Evolutionary conservation across 2,888 invertebrate genomes (phyloP).

Genomic region (Morinoia aosen): DNA sequence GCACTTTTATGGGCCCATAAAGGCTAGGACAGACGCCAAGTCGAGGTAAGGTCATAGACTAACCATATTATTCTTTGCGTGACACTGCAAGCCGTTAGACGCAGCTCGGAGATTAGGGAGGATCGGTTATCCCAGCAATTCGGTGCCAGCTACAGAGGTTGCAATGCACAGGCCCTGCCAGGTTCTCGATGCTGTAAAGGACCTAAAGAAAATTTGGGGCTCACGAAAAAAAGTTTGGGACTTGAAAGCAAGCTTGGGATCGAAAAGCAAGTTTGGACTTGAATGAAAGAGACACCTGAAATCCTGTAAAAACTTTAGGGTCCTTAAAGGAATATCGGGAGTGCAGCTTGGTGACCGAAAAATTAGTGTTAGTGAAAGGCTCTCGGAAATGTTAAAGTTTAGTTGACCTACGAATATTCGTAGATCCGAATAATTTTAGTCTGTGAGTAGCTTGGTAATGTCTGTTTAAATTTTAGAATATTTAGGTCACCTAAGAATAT

Average conservation of each 20-base stretch:
- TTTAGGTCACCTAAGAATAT: background rate
- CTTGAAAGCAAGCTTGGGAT: background rate
- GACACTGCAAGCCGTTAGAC: background rate
- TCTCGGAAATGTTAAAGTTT: background rate
- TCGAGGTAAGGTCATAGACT: constrained; percentile 32
- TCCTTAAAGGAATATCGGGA: background rate
- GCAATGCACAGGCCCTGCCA: background rate
- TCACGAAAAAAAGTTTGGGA: background rate
- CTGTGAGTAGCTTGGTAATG: too few relatives aligned
- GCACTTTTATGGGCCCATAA: constrained; percentile 6
- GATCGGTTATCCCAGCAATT: background rate
- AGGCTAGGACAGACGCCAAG: constrained; percentile 5
- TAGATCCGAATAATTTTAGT: background rate
- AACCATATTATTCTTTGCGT: background rate
- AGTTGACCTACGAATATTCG: background rate
- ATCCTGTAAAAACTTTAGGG: background rate
- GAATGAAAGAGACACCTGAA: background rate
- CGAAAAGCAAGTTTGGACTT: background rate
- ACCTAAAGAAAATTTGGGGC: background rate
- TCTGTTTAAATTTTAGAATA: background rate
- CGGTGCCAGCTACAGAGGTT: background rate
- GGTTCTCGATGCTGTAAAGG: background rate
- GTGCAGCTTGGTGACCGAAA: background rate
- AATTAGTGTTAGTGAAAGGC: background rate
- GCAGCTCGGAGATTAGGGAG: background rate